phyloP scores from a whole-genome alignment of 2,888 invertebrate genomes.

The Cistogaster globosa region DNA sequence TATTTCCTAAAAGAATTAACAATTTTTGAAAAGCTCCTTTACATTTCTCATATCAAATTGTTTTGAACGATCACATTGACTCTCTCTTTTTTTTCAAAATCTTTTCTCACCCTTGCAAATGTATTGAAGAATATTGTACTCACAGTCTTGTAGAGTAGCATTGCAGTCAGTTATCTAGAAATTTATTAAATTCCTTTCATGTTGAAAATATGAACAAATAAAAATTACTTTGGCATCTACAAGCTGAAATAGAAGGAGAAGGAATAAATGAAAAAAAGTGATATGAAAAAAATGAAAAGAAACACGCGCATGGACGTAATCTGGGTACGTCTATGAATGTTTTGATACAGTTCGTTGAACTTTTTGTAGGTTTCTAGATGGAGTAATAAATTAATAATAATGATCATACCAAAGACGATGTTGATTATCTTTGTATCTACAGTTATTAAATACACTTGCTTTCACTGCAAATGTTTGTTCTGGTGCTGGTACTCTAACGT shows the following conservation, averaged over 20 bases:
- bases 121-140: background rate
- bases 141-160: background rate
- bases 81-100: background rate
- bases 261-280: background rate
- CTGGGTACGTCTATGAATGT: constrained; percentile 73
- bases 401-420: constrained; percentile 23
- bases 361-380: constrained; percentile 58
- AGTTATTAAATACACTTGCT: constrained; percentile 22
- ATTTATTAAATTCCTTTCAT: constrained; percentile 45
- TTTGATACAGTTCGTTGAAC: constrained; percentile 69
- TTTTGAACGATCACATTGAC: background rate
- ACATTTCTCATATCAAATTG: constrained; percentile 27
- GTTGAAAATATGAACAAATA: background rate
- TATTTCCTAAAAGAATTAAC: background rate
- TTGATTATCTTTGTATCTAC: constrained; percentile 15
- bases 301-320: constrained; percentile 76
- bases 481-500: constrained; percentile 7
- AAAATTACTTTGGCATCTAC: background rate
- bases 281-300: constrained; percentile 29
- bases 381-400: constrained; percentile 58
- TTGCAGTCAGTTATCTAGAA: constrained; percentile 27
- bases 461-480: constrained; percentile 6
- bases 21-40: constrained; percentile 41
- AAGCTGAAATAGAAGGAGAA: background rate
- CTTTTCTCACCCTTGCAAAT: background rate